Conservation (phyloP, 37 sponge, comb jelly and placozoan species). For the Beroe ovata region DNA sequence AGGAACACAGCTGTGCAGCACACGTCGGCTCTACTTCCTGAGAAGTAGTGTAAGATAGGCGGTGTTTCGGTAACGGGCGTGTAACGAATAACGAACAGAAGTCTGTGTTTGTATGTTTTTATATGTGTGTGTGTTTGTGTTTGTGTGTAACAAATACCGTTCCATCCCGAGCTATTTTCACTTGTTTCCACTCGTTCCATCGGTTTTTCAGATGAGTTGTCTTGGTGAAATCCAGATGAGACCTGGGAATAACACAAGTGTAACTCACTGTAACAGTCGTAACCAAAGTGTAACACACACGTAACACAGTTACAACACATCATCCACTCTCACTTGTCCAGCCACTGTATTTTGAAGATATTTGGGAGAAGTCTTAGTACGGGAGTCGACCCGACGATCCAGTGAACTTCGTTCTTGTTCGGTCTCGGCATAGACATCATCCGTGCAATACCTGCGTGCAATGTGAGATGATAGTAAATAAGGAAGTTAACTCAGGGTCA, state of each 20-base stretch:
- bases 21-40: constrained; percentile 62
- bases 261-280: too few species aligned
- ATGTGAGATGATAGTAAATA: too few species aligned
- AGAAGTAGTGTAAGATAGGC: too few species aligned
- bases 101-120: too few species aligned
- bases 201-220: constrained; percentile 90
- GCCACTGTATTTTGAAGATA: constrained; percentile 65
- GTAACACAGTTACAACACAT: background rate
- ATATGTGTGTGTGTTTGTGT: too few species aligned
- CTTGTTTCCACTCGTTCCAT: constrained; percentile 97
- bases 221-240: constrained; percentile 74
- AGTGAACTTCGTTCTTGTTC: constrained; percentile 45
- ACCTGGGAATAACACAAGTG: background rate
- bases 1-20: constrained; percentile 14
- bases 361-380: constrained; percentile 56
- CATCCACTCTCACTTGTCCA: constrained; percentile 18
- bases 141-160: constrained; percentile 77
- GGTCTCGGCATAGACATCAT: constrained; percentile 66
- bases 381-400: constrained; percentile 51
- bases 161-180: constrained; percentile 95
- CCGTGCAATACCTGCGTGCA: constrained; percentile 17
- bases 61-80: too few species aligned
- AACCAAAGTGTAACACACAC: background rate
- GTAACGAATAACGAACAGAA: too few species aligned
- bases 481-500: too few species aligned